A percentile compares a stretch with the other conserved stretches of the same genome.
These are phyloP conservation scores for Drosophila baimaii DNA, from an alignment of 1,140 invertebrate genomes.

Conservation along the genomic window DNA sequence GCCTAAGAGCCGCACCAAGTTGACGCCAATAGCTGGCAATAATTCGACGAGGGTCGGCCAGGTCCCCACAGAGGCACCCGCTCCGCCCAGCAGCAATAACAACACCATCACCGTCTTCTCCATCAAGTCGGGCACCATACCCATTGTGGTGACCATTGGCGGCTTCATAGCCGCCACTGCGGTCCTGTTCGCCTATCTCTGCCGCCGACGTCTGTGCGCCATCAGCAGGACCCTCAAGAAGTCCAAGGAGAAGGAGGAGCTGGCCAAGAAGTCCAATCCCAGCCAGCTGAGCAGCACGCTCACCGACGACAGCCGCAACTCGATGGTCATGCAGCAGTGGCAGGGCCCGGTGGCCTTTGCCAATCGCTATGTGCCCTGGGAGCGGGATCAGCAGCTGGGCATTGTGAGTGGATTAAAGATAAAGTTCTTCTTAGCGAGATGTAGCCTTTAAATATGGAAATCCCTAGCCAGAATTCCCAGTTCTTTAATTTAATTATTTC, in stretches of 20 bases:
- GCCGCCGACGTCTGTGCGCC: constrained; percentile 86
- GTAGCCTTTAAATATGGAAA: too few relatives aligned
- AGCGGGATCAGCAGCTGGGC: constrained; percentile 86
- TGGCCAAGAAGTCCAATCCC: constrained; percentile 85
- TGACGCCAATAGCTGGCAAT: constrained; percentile 63
- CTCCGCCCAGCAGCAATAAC: constrained; percentile 9
- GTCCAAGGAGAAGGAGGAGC: constrained; percentile 86
- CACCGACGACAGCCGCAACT: constrained; percentile 79
- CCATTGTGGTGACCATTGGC: constrained; percentile 86
- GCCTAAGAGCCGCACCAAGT: constrained; percentile 62
- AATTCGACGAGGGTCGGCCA: constrained; percentile 41
- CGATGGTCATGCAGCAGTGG: constrained; percentile 88
- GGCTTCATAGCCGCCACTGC: constrained; percentile 86
- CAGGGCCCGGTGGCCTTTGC: constrained; percentile 89
- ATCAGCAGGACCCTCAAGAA: constrained; percentile 84
- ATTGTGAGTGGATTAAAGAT: constrained; percentile 47
- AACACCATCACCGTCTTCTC: constrained; percentile 55
- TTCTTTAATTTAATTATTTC: not conserved
- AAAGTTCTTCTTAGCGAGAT: not conserved
- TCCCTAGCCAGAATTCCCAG: not conserved
- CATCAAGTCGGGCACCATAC: constrained; percentile 85
- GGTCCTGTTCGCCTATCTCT: constrained; percentile 85
- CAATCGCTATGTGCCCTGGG: constrained; percentile 93
- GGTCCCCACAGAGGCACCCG: constrained; percentile 9
- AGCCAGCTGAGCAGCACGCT: constrained; percentile 74